Conservation (phyloP, 2,797 vertebrate genomes). For the Loris lydekkerianus region DNA sequence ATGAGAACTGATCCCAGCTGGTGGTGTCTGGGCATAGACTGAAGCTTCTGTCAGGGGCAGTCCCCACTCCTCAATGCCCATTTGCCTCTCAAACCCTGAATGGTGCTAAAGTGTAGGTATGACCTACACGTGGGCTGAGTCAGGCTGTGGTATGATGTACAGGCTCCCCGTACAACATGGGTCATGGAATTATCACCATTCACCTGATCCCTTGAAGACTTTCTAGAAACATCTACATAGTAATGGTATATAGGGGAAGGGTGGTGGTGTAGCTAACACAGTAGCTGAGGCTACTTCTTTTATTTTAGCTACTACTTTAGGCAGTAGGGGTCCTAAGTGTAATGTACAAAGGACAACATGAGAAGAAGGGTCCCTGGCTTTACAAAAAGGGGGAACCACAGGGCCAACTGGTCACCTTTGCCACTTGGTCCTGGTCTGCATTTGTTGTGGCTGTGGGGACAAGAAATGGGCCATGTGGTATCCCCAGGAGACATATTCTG, state of each 20-base stretch:
- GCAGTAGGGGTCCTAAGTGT: neutral
- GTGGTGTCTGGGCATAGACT: neutral
- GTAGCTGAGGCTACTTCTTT: neutral
- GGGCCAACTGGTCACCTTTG: neutral
- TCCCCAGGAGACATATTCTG: neutral
- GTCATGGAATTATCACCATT: neutral
- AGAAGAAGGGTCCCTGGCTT: neutral
- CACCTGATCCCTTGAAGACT: conserved; percentile 1
- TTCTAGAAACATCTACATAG: conserved; percentile 30
- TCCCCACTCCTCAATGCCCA: neutral
- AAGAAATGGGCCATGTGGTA: neutral
- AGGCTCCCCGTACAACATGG: neutral
- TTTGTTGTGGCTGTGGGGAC: neutral
- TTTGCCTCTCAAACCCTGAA: neutral
- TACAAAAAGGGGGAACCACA: neutral
- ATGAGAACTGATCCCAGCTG: neutral
- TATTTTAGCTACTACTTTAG: neutral
- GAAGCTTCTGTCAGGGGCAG: neutral
- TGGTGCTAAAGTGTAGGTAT: no score
- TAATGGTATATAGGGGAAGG: neutral
- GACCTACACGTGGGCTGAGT: neutral
- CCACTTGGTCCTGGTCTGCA: neutral
- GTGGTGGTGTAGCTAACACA: neutral
- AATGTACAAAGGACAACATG: neutral
- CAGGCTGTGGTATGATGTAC: neutral